phyloP scores from a whole-genome alignment of 2,113 vertebrate species.

The Cyprinodon variegatus region DNA sequence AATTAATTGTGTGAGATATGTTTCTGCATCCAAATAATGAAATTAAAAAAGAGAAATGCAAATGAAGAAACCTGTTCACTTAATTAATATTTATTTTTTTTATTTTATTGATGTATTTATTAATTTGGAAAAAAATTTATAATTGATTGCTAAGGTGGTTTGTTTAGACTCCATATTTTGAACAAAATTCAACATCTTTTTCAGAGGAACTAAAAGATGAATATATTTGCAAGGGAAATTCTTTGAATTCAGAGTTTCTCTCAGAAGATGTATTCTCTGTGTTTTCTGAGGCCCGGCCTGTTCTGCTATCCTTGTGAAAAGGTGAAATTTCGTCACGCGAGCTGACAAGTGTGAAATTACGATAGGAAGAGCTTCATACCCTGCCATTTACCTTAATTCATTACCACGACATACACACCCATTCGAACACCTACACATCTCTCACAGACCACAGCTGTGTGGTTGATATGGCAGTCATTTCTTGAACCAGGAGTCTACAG shows the following conservation, averaged over 20 bases:
- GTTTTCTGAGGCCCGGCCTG: slow-evolving; percentile 57
- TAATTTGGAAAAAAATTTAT: background rate
- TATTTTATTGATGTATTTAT: background rate
- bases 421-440: slow-evolving; percentile 23
- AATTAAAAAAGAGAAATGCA: background rate
- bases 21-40: background rate
- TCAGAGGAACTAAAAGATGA: background rate
- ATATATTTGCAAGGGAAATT: slow-evolving; percentile 64
- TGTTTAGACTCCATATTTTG: background rate
- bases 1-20: background rate
- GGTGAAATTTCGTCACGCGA: slow-evolving; percentile 79
- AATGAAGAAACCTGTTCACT: background rate
- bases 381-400: slow-evolving; percentile 79
- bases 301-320: slow-evolving; percentile 76
- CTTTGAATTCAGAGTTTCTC: slow-evolving; percentile 52
- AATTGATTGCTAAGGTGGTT: background rate
- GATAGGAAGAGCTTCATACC: slow-evolving; percentile 74
- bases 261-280: slow-evolving; percentile 49
- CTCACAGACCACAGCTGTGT: slow-evolving; percentile 59
- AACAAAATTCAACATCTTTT: background rate
- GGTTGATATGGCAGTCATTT: slow-evolving; percentile 63
- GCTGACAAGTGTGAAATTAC: slow-evolving; percentile 84
- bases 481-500: slow-evolving; percentile 37
- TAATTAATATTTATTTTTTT: background rate
- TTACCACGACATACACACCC: slow-evolving; percentile 61